Percentiles rank a stretch among this genome's conserved stretches.
Evolutionary conservation across 2,888 invertebrate species (phyloP).

Genomic region (Sinhomidia bicolor): DNA sequence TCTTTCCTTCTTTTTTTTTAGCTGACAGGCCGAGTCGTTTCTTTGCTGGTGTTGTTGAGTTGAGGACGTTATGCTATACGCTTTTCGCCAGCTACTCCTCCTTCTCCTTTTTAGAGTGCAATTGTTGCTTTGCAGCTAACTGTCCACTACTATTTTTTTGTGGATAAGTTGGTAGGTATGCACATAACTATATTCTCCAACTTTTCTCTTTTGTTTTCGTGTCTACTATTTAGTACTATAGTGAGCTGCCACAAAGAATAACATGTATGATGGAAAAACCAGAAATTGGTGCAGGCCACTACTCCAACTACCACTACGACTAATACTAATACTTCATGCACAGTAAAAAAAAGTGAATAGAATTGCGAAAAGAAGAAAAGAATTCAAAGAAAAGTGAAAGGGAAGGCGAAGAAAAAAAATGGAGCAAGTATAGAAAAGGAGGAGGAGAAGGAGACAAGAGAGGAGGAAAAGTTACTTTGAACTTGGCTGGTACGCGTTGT

Average conservation of each 20-base stretch:
- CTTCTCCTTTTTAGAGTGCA: background rate
- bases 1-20: no score
- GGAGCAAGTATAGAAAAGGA: background rate
- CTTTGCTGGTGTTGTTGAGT: background rate
- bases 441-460: background rate
- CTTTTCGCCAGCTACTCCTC: no score
- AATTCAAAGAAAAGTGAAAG: background rate
- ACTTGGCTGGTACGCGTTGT: no score
- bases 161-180: background rate
- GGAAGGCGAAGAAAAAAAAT: background rate
- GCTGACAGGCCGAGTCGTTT: background rate
- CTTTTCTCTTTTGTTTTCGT: background rate
- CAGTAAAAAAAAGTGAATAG: background rate
- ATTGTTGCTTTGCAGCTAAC: conserved; percentile 27
- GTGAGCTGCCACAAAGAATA: background rate
- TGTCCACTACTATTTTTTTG: background rate
- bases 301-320: no score
- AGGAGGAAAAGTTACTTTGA: conserved; percentile 43
- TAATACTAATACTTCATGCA: no score
- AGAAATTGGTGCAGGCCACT: background rate
- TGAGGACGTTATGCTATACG: background rate
- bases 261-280: no score
- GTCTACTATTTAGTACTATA: background rate
- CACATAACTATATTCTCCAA: no score
- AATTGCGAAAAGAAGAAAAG: background rate